Conservation (phyloP, 1,140 invertebrate genomes). For the Gryllus bimaculatus region DNA sequence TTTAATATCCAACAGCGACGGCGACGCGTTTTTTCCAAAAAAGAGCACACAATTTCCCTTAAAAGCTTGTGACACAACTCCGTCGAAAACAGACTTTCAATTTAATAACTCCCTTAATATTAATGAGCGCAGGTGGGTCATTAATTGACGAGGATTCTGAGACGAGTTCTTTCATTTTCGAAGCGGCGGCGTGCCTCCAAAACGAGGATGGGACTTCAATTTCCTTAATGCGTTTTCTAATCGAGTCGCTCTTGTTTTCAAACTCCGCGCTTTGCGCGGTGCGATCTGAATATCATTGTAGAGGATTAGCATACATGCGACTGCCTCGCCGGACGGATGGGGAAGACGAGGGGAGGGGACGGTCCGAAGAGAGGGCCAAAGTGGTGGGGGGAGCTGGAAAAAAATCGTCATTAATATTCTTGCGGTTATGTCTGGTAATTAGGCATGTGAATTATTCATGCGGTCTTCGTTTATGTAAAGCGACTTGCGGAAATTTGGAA, state of each 20-base stretch:
- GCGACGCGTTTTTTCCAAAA: neutral
- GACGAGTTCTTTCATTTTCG: neutral
- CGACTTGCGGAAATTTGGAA: neutral
- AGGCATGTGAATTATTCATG: neutral
- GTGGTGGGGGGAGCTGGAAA: neutral
- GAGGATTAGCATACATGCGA: neutral
- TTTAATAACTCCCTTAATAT: neutral
- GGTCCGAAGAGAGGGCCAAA: neutral
- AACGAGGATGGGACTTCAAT: neutral
- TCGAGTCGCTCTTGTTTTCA: neutral
- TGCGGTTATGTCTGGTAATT: neutral
- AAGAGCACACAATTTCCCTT: neutral
- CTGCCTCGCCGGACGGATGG: neutral
- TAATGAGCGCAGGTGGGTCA: neutral
- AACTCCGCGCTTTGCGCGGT: neutral
- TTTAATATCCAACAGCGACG: neutral
- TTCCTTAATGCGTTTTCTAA: constrained; percentile 1
- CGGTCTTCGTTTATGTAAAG: constrained; percentile 1
- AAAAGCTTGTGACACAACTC: neutral
- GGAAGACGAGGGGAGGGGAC: neutral
- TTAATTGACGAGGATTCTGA: neutral
- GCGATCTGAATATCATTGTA: neutral
- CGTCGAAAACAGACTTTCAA: neutral
- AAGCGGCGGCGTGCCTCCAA: neutral
- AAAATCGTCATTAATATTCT: neutral